Evolutionary conservation across 2,797 vertebrate genomes (phyloP).

Genomic region (Remorina albescens): DNA sequence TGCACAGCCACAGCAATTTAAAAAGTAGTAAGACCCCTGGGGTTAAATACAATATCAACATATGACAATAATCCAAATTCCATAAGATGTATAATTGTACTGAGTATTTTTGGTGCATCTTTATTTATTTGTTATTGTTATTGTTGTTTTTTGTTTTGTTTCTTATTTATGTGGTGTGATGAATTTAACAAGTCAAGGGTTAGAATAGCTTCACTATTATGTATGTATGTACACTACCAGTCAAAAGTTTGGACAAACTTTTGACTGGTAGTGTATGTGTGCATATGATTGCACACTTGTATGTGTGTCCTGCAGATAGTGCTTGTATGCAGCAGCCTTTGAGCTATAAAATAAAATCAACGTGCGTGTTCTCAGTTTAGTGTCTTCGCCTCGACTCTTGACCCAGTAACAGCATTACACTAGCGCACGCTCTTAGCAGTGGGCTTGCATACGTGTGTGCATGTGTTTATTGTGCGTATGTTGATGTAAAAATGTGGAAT

Average conservation of each 20-base stretch:
- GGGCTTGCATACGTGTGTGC: constrained; percentile 2
- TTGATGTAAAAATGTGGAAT: neutral
- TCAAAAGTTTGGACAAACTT: too few relatives aligned
- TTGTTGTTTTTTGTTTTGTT: too few relatives aligned
- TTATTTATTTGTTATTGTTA: too few relatives aligned
- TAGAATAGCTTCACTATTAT: neutral
- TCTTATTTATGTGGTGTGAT: too few relatives aligned
- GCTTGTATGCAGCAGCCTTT: constrained; percentile 25
- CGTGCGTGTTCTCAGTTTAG: neutral
- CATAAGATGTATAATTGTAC: too few relatives aligned
- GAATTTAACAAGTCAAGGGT: neutral
- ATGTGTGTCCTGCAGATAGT: constrained; percentile 7
- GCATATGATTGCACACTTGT: neutral
- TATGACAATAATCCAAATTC: too few relatives aligned
- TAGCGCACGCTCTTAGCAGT: neutral
- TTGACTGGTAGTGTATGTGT: constrained; percentile 13
- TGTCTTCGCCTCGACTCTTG: constrained; percentile 24
- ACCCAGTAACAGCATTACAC: constrained; percentile 2
- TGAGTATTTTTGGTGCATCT: too few relatives aligned
- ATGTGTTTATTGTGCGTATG: neutral
- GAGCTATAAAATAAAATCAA: constrained; percentile 60
- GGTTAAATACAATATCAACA: too few relatives aligned
- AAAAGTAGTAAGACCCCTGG: too few relatives aligned
- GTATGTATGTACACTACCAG: too few relatives aligned
- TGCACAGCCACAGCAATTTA: too few relatives aligned